phyloP scores from a whole-genome alignment of 30 jellyfish, hydroid and myxozoan genomes.

The Catostylus mosaicus region DNA sequence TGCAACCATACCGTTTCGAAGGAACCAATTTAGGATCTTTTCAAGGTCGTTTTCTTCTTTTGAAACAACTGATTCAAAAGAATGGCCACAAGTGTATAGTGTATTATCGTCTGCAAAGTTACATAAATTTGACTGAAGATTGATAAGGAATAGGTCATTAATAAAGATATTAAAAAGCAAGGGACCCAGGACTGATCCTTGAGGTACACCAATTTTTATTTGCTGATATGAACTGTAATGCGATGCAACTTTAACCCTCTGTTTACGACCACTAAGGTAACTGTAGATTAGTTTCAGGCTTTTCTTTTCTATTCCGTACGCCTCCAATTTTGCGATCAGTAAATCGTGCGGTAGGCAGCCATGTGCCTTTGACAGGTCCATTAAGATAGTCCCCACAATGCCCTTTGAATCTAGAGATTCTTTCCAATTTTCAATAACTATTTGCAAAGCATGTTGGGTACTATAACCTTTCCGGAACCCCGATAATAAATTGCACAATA shows the following conservation, averaged over 20 bases:
- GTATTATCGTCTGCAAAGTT: too few relatives aligned
- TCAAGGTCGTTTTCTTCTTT: neutral
- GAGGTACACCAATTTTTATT: too few relatives aligned
- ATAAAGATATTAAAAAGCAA: too few relatives aligned
- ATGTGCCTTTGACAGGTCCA: too few relatives aligned
- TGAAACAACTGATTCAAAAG: slow-evolving; percentile 1
- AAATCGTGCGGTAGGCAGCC: too few relatives aligned
- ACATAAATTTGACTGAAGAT: too few relatives aligned
- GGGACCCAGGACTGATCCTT: too few relatives aligned
- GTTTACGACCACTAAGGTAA: slow-evolving; percentile 4
- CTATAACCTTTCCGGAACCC: neutral
- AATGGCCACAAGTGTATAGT: too few relatives aligned
- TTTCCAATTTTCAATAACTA: neutral
- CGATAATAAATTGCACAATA: too few relatives aligned
- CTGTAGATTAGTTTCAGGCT: slow-evolving; percentile 1
- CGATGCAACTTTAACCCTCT: slow-evolving; percentile 7
- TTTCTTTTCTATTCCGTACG: neutral
- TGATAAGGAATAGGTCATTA: too few relatives aligned
- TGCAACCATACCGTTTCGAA: too few relatives aligned
- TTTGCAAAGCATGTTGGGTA: slow-evolving; percentile 2
- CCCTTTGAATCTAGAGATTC: neutral
- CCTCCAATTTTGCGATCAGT: neutral
- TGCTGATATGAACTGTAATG: neutral
- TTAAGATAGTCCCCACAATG: neutral
- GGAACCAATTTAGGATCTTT: too few relatives aligned